Evolutionary conservation across 2,888 invertebrate species (phyloP).

Genomic region (Agriotes lineatus): DNA sequence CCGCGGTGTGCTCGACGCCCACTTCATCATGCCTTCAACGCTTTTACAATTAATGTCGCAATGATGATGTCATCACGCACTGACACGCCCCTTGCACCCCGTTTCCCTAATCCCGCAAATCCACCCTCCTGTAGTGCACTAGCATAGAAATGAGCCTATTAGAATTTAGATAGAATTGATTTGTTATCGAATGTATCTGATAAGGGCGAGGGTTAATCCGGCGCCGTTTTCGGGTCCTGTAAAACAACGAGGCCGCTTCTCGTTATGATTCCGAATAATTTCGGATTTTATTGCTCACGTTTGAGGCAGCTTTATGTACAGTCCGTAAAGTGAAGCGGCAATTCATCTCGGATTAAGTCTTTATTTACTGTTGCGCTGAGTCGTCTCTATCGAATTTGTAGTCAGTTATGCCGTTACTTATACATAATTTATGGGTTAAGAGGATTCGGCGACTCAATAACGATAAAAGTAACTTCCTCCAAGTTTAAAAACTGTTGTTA

Average conservation of each 20-base stretch:
- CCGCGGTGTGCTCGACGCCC: slow-evolving; percentile 41
- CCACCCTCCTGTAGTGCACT: slow-evolving; percentile 43
- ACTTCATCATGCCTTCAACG: slow-evolving; percentile 40
- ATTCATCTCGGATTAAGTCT: not conserved
- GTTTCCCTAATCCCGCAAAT: slow-evolving; percentile 46
- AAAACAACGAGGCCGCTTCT: not conserved
- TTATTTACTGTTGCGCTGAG: not conserved
- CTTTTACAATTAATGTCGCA: slow-evolving; percentile 46
- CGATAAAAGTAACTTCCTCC: no score
- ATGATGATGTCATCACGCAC: slow-evolving; percentile 46
- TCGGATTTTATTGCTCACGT: no score
- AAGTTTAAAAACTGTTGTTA: no score
- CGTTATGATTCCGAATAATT: not conserved
- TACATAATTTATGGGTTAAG: no score
- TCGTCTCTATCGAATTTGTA: not conserved
- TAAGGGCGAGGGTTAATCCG: slow-evolving; percentile 17
- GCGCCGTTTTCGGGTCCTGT: not conserved
- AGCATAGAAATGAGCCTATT: slow-evolving; percentile 51
- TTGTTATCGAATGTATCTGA: slow-evolving; percentile 46
- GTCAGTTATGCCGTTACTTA: no score
- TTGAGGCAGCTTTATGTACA: not conserved
- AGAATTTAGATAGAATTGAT: slow-evolving; percentile 48
- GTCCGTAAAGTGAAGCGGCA: not conserved
- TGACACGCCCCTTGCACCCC: slow-evolving; percentile 47
- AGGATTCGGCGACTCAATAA: no score